These are phyloP conservation scores for Gallinago stenura DNA, from an alignment of 2,797 vertebrate species.

Conservation along the genomic window DNA sequence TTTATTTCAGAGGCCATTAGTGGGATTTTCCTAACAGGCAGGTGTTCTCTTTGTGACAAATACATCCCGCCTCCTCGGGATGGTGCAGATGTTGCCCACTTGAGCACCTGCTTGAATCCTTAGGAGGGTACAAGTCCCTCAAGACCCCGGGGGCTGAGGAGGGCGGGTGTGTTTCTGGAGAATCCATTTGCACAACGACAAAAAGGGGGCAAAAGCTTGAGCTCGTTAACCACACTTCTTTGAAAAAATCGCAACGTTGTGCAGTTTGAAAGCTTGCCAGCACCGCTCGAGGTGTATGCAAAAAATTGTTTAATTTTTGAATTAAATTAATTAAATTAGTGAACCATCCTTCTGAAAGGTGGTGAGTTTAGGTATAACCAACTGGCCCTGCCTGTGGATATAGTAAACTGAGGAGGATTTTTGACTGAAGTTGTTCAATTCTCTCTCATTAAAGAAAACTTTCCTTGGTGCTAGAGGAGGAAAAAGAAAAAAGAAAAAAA, in stretches of 20 bases:
- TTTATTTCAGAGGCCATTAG: constrained; percentile 18
- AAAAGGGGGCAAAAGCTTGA: background rate
- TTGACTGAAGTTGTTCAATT: background rate
- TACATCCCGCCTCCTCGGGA: background rate
- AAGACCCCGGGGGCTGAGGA: background rate
- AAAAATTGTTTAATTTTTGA: background rate
- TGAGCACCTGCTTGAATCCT: background rate
- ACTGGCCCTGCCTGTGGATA: accelerated
- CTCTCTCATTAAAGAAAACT: background rate
- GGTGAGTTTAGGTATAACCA: background rate
- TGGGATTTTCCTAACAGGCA: constrained; percentile 10
- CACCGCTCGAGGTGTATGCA: background rate
- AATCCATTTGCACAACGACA: background rate
- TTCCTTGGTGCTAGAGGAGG: background rate
- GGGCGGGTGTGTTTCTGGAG: background rate
- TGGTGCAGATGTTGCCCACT: accelerated
- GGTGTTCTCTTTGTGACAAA: background rate
- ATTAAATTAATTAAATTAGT: too few relatives aligned
- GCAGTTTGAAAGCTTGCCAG: background rate
- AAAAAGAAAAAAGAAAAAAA: too few relatives aligned
- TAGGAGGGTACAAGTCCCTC: accelerated
- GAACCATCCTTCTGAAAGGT: background rate
- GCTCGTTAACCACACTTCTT: background rate
- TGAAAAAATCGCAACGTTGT: background rate
- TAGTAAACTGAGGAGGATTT: background rate